Percentiles rank a stretch among this genome's conserved stretches.
Conservation (phyloP, 2,113 vertebrate genomes). For the Gyps fulvus region DNA sequence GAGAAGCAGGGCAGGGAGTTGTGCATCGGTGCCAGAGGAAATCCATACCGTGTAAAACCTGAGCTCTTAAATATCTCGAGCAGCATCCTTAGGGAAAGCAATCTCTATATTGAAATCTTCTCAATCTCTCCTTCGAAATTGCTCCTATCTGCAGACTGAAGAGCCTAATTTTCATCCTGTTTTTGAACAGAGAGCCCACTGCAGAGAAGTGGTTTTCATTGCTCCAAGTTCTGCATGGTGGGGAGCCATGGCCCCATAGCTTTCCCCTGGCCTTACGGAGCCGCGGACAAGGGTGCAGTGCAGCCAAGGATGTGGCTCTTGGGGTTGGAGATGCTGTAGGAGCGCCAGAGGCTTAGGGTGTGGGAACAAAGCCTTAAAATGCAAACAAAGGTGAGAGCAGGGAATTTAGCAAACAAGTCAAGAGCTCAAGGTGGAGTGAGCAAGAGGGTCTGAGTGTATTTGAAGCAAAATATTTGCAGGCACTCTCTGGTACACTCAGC, state of each 20-base stretch:
- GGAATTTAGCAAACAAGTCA: neutral
- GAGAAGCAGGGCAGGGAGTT: neutral
- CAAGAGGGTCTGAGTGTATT: neutral
- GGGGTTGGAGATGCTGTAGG: neutral
- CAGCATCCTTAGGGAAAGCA: conserved; percentile 25
- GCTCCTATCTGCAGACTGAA: neutral
- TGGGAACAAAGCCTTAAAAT: neutral
- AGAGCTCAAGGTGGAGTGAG: neutral
- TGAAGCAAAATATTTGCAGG: conserved; percentile 8
- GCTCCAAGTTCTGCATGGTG: accelerated
- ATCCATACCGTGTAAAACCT: neutral
- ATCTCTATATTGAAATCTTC: conserved; percentile 44
- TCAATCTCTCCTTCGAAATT: conserved; percentile 10
- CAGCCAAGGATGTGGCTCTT: neutral
- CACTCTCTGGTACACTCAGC: neutral
- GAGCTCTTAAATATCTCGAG: conserved; percentile 31
- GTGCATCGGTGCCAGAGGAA: neutral
- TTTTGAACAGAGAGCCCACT: neutral
- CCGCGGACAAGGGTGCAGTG: accelerated
- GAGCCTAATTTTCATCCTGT: neutral
- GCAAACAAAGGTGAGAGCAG: neutral
- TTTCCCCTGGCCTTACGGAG: neutral
- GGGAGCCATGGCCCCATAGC: neutral
- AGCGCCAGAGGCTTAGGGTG: neutral
- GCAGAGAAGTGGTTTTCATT: neutral